These are phyloP conservation scores for Merops nubicus DNA, from an alignment of 2,113 vertebrate genomes.

Conservation along the genomic window DNA sequence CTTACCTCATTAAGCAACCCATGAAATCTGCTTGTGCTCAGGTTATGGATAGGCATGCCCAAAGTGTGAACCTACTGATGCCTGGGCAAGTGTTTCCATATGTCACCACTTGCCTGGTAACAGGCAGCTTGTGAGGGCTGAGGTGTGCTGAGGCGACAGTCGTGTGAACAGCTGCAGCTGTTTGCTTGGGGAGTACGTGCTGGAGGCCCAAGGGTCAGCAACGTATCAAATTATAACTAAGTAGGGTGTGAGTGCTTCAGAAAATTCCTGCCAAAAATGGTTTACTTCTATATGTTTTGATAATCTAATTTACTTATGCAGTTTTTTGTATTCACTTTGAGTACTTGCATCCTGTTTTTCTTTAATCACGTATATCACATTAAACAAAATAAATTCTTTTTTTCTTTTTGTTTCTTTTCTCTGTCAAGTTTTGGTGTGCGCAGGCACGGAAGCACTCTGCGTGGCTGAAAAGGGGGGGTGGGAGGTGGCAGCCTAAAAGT, in stretches of 20 bases:
- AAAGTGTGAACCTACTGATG: background rate
- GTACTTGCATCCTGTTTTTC: background rate
- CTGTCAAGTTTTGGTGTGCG: background rate
- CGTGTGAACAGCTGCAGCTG: rapidly evolving
- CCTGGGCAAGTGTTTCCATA: background rate
- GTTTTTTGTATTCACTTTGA: background rate
- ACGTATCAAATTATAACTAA: background rate
- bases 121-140: background rate
- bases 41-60: background rate
- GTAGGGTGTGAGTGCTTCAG: background rate
- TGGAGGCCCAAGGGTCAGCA: background rate
- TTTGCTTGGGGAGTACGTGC: background rate
- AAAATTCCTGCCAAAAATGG: background rate
- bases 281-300: background rate
- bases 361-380: background rate
- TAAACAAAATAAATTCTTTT: background rate
- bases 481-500: background rate
- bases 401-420: background rate
- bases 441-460: background rate
- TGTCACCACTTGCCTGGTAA: rapidly evolving
- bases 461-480: background rate
- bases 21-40: background rate
- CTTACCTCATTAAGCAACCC: background rate
- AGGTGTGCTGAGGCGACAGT: background rate
- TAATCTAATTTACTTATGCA: background rate